Evolutionary conservation across 92 coral and sea anemone species (phyloP).

Genomic region (Micromussa lordhowensis): DNA sequence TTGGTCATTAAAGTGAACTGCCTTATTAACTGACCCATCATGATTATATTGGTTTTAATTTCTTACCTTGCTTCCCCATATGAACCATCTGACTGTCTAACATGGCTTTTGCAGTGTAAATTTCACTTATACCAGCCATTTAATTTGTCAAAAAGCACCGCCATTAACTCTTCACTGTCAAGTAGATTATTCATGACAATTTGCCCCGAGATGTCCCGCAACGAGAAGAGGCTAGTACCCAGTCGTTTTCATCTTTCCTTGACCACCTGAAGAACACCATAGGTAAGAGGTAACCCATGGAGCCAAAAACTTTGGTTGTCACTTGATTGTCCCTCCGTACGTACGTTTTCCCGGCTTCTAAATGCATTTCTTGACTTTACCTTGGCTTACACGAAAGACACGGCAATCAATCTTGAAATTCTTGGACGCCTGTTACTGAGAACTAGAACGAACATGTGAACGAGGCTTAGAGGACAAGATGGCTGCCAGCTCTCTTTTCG

Average conservation of each 20-base stretch:
- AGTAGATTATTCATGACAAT: not conserved
- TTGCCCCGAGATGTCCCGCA: not conserved
- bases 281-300: too few species aligned
- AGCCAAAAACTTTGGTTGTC: too few species aligned
- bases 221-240: not conserved
- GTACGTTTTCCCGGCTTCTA: too few species aligned
- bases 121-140: conserved; percentile 79
- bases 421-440: too few species aligned
- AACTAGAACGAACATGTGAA: too few species aligned
- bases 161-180: not conserved
- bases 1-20: not conserved
- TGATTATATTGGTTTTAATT: conserved; percentile 5
- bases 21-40: not conserved
- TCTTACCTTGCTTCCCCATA: conserved; percentile 36
- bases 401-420: too few species aligned
- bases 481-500: too few species aligned
- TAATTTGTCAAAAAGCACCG: not conserved
- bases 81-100: conserved; percentile 75
- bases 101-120: conserved; percentile 83
- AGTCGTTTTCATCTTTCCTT: not conserved
- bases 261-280: too few species aligned
- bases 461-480: too few species aligned
- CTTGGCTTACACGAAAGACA: too few species aligned
- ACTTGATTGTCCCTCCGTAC: too few species aligned
- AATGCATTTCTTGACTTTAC: too few species aligned